Evolutionary conservation across 2,888 invertebrate genomes (phyloP), one percentile per base, ranked within the genome.

Genomic region (Colletes collaris): DNA sequence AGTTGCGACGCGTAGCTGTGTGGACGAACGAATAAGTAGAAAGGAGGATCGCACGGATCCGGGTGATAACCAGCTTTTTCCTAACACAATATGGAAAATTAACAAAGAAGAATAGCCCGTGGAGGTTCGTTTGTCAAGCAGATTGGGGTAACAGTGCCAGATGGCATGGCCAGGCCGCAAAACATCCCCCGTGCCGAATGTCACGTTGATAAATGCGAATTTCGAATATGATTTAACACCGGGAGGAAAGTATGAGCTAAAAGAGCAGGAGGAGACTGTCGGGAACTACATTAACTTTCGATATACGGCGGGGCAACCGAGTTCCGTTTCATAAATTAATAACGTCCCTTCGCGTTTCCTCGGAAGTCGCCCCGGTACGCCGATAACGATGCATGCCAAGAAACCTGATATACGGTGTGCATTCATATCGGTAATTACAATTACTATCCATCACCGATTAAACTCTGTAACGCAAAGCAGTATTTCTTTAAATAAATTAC

Each of bases 171-270:
- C 65, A 49, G 53, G 16, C 65, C 69, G 73, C 74, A 70, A 72
- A 74, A 79, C 71, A 71, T 52, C 55, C 55, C 59, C 58, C 19
- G n/a, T 27, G 59, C 67, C 63, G 63, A 74, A 56, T n/a, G 66
- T 44, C 44, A 55, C 10, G 4, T 49, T 77, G 73, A 80, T 77
- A 77, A 80, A 80, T 74, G 77, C 53, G 73, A 63, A 68, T 64
- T 65, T 67, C 69, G 69, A 66, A 70, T 70, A 56, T 70, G 66
- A 80, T 73, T 77, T 59, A 69, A 70, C 44, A 66, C 10, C 44
- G 46, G 35, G 40, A 35, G 67, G 63, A 78, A 76, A 65, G 44
- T 60, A 53, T 16, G 56, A 55, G 35, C 35, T 19, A 49, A 52
- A 64, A 58, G 44, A 67, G 68, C n/a, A 16, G 58, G 53, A 68